Evolutionary conservation across 1,140 invertebrate species (phyloP).

Genomic region (Brachionus calyciflorus): DNA sequence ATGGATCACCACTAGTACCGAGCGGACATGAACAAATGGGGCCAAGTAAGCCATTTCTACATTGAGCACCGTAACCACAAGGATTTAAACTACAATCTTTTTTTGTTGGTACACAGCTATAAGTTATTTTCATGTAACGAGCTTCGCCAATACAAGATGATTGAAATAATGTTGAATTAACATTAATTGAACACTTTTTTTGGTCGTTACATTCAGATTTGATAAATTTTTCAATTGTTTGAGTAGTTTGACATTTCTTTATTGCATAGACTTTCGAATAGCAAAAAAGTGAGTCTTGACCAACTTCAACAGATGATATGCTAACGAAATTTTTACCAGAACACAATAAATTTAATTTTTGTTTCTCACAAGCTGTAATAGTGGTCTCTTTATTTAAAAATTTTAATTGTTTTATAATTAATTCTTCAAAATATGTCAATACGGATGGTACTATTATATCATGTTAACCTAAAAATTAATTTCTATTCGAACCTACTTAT

Average conservation of each 20-base stretch:
- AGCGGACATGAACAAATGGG: constrained; percentile 7
- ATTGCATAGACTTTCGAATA: background rate
- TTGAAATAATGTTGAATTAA: background rate
- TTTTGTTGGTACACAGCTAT: background rate
- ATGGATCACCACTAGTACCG: background rate
- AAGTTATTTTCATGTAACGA: background rate
- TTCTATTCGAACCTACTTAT: too few relatives aligned
- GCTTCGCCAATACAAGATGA: background rate
- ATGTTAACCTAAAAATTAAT: too few relatives aligned
- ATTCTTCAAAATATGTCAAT: too few relatives aligned
- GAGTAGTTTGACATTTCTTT: background rate
- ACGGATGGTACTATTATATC: too few relatives aligned
- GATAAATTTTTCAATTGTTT: background rate
- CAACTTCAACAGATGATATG: too few relatives aligned
- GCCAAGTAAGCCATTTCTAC: background rate
- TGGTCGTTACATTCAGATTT: background rate
- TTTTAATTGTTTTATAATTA: too few relatives aligned
- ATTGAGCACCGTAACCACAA: constrained; percentile 18
- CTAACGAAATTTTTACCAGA: too few relatives aligned
- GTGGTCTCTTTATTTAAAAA: too few relatives aligned
- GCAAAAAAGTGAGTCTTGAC: too few relatives aligned
- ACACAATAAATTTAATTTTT: too few relatives aligned
- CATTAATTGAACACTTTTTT: background rate
- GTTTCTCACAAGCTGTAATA: too few relatives aligned
- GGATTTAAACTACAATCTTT: background rate